Conservation (phyloP, 30 jellyfish, hydroid and myxozoan species). For the Clytia hemisphaerica region DNA sequence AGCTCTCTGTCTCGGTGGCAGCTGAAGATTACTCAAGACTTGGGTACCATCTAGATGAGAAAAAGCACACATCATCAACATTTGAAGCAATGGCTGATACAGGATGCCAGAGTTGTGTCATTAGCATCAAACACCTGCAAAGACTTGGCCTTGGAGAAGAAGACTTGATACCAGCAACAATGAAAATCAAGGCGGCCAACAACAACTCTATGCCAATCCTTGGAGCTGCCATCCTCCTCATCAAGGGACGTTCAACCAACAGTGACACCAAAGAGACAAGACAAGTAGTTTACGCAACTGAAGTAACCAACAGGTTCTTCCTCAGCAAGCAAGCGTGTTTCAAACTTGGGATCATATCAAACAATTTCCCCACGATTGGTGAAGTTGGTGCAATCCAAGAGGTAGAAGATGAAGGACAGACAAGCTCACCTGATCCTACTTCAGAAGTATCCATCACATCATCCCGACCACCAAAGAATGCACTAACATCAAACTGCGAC, state of each 20-base stretch:
- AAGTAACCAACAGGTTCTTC: not conserved
- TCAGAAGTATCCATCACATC: not conserved
- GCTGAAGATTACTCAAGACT: not conserved
- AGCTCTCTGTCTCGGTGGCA: not conserved
- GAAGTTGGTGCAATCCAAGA: conserved; percentile 20
- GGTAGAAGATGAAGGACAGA: not conserved
- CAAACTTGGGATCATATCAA: not conserved
- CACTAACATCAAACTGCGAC: conserved; percentile 1
- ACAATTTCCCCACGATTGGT: conserved; percentile 13
- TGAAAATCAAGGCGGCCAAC: conserved; percentile 4
- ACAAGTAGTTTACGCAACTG: conserved; percentile 7
- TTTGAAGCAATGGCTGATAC: not conserved
- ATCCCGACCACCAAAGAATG: conserved; percentile 3
- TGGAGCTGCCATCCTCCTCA: conserved; percentile 14
- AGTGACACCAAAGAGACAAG: conserved; percentile 13
- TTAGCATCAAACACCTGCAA: too few relatives aligned
- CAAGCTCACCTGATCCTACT: not conserved
- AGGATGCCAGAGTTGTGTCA: conserved; percentile 13
- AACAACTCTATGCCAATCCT: not conserved
- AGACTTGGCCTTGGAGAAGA: conserved; percentile 1
- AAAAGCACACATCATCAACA: not conserved
- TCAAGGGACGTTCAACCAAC: not conserved
- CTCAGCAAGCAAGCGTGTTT: conserved; percentile 2
- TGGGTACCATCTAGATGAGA: too few relatives aligned
- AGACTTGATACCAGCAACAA: conserved; percentile 9